These are phyloP conservation scores for Iguana delicatissima DNA, from an alignment of 2,797 vertebrate species.

Conservation along the genomic window DNA sequence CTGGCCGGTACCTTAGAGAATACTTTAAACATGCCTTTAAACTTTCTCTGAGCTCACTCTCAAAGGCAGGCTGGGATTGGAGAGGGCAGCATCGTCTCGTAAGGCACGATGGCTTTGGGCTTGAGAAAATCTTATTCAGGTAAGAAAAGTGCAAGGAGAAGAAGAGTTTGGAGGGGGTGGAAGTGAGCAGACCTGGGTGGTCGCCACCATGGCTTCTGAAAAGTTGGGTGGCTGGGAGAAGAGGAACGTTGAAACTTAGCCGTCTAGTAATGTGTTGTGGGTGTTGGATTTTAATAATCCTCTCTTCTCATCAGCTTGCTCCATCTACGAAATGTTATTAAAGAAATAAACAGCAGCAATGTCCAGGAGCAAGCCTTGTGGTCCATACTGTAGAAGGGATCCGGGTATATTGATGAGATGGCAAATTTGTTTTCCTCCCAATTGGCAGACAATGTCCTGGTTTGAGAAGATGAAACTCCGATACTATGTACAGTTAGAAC, in stretches of 20 bases:
- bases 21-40: conserved; percentile 92
- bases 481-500: neutral
- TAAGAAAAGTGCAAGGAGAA: conserved; percentile 84
- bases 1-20: conserved; percentile 90
- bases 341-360: neutral
- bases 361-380: neutral
- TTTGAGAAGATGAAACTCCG: neutral
- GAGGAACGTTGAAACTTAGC: conserved; percentile 12
- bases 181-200: conserved; percentile 33
- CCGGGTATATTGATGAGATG: conserved; percentile 14
- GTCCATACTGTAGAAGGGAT: neutral
- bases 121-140: conserved; percentile 95
- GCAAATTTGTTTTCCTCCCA: neutral
- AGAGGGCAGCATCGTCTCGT: conserved; percentile 76
- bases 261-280: neutral
- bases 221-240: conserved; percentile 26
- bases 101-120: conserved; percentile 91
- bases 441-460: neutral
- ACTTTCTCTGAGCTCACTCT: conserved; percentile 88
- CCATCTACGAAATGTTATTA: neutral
- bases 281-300: neutral
- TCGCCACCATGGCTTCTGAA: conserved; percentile 17
- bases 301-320: conserved; percentile 29
- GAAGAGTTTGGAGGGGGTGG: conserved; percentile 46
- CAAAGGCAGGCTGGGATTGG: conserved; percentile 82